Evolutionary conservation across 2,888 invertebrate genomes (phyloP), one percentile per base, ranked within the genome.

Genomic region (Pseudolycoriella hygida): DNA sequence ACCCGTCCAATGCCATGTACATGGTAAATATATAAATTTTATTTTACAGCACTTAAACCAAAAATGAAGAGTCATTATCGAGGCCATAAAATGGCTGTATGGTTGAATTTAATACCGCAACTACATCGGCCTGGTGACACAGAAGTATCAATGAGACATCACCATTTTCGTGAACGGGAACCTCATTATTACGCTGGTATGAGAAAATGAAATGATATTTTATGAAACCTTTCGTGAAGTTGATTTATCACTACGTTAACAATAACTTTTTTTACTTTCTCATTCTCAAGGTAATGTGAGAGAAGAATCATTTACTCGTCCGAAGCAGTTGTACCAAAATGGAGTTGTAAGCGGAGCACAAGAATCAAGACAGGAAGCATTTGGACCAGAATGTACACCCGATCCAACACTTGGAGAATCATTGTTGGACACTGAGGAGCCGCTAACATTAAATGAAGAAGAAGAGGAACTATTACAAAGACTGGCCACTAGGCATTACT

Each of bases 21-120:
- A 25, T 25, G n/a, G n/a, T n/a, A 4, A 25, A 25, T 6, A 25
- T 25, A 25, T 25, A 25, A 25, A 25, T 47, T 48, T 55, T 54
- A 51, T 56, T 49, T 64, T 60, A 32, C 62, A 81, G 81, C 78
- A 41, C 68, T 72, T 20, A 80, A 80, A 55, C 72, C 80, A 12
- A 77, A 79, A 53, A 76, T 85, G 66, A 79, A 77, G 58, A 83
- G 81, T 55, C 88, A 88, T 67, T 89, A 88, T 67, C 73, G 87
- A 17, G 86, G 87, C 0, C 86, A 87, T 67, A 86, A 88, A 68
- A 80, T 89, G 77, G 85, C 88, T 45, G 74, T 88, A 49, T 90
- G 90, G 90, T 65, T 88, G 53, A 85, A 87, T 57, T 71, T 88
- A 45, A 79, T 88, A 51, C 87, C 87, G 14, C 85, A 86, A 60